phyloP scores from a whole-genome alignment of 2,797 vertebrate species.

The Sebastes minor region DNA sequence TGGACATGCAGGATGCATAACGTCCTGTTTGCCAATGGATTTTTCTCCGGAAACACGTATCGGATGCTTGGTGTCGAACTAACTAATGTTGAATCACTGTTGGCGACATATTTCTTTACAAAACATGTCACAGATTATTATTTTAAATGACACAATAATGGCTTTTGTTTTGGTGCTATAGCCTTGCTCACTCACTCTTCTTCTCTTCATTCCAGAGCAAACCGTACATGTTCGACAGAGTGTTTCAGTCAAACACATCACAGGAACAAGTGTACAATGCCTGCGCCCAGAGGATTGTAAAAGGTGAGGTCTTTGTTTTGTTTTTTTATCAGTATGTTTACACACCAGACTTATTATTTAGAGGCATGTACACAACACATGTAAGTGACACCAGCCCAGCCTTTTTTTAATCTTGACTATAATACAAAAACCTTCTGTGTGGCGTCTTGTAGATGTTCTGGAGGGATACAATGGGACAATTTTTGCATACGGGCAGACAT shows the following conservation, averaged over 20 bases:
- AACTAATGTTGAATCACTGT: neutral
- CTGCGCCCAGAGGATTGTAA: slow-evolving; percentile 97
- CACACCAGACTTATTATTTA: neutral
- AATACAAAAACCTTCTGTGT: neutral
- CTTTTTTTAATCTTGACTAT: neutral
- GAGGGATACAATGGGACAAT: slow-evolving; percentile 99
- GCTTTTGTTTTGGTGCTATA: neutral
- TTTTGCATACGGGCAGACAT: slow-evolving; percentile 99
- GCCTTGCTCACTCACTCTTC: neutral
- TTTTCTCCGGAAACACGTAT: neutral
- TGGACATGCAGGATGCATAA: neutral
- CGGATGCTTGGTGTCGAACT: neutral
- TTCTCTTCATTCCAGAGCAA: slow-evolving; percentile 82
- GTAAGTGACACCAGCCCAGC: neutral
- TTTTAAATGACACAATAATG: neutral
- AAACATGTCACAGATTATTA: neutral
- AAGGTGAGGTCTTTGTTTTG: slow-evolving; percentile 84
- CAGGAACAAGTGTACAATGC: slow-evolving; percentile 99
- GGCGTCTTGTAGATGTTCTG: slow-evolving; percentile 89
- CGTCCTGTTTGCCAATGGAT: neutral
- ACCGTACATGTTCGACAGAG: slow-evolving; percentile 94
- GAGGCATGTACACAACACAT: too few relatives aligned
- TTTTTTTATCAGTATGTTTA: neutral
- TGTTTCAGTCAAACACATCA: slow-evolving; percentile 92
- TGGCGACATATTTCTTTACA: neutral